Evolutionary conservation across 2,888 invertebrate species (phyloP).

Genomic region (Muscina levida): DNA sequence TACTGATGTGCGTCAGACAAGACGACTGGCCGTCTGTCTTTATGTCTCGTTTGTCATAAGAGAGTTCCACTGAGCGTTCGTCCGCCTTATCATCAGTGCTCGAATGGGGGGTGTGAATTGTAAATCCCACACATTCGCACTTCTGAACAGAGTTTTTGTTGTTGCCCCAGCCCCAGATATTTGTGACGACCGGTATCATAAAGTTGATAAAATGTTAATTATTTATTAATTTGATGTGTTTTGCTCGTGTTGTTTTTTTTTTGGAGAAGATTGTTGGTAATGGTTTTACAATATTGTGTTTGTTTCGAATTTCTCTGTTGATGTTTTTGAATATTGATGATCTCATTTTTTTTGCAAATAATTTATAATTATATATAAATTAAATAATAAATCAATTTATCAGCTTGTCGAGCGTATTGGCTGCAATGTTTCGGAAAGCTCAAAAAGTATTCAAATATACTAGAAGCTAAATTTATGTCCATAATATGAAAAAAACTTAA

Average conservation of each 20-base stretch:
- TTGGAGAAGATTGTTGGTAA: background rate
- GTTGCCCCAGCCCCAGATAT: no score
- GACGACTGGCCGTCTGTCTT: no score
- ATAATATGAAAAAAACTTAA: no score
- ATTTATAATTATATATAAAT: background rate
- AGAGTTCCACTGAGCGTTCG: background rate
- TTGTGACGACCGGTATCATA: background rate
- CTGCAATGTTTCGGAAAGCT: no score
- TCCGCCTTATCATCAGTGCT: constrained; percentile 9
- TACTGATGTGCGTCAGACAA: no score
- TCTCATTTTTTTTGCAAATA: constrained; percentile 20
- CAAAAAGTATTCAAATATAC: no score
- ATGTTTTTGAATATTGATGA: constrained; percentile 20
- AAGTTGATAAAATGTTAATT: constrained; percentile 36
- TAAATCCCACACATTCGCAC: constrained; percentile 44
- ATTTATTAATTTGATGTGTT: constrained; percentile 32
- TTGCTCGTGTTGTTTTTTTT: constrained; percentile 7
- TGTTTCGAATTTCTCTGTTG: background rate
- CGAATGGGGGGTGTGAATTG: constrained; percentile 51
- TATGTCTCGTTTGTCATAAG: background rate
- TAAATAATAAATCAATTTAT: no score
- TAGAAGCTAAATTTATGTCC: no score
- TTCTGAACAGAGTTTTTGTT: constrained; percentile 8
- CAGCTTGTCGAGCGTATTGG: no score
- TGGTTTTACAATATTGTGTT: constrained; percentile 7